These are phyloP conservation scores for Sebastolobus alascanus DNA, from an alignment of 2,797 vertebrate genomes.

Conservation along the genomic window DNA sequence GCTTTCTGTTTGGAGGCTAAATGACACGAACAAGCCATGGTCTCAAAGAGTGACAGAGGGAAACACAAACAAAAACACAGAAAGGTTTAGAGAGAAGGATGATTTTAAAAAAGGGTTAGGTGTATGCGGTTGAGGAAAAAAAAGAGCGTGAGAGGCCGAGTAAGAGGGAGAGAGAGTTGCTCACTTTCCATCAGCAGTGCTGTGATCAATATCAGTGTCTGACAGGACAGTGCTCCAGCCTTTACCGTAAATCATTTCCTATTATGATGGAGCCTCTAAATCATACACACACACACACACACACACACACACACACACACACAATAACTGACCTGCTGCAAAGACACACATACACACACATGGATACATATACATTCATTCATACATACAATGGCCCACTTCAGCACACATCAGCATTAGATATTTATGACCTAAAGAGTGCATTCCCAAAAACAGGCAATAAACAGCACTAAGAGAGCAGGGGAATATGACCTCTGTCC, in stretches of 20 bases:
- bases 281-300: constrained; percentile 53
- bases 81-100: constrained; percentile 14
- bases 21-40: constrained; percentile 24
- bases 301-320: constrained; percentile 30
- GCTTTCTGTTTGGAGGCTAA: constrained; percentile 22
- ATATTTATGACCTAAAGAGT: constrained; percentile 37
- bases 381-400: constrained; percentile 18
- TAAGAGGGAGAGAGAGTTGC: constrained; percentile 25
- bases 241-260: constrained; percentile 82
- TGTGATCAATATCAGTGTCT: constrained; percentile 83
- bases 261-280: constrained; percentile 77
- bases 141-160: neutral
- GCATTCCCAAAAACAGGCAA: constrained; percentile 27
- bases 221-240: constrained; percentile 71
- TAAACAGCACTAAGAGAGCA: constrained; percentile 14
- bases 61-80: constrained; percentile 16
- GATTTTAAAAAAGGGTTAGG: neutral
- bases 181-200: constrained; percentile 78
- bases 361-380: constrained; percentile 6
- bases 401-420: constrained; percentile 14
- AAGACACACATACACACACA: constrained; percentile 37
- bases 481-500: constrained; percentile 6
- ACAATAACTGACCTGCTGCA: constrained; percentile 41
- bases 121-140: constrained; percentile 16
- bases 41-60: constrained; percentile 4